Base-by-base conservation (phyloP, 2,113 vertebrate genomes). In the Hypocryptadius cinnamomeus region DNA sequence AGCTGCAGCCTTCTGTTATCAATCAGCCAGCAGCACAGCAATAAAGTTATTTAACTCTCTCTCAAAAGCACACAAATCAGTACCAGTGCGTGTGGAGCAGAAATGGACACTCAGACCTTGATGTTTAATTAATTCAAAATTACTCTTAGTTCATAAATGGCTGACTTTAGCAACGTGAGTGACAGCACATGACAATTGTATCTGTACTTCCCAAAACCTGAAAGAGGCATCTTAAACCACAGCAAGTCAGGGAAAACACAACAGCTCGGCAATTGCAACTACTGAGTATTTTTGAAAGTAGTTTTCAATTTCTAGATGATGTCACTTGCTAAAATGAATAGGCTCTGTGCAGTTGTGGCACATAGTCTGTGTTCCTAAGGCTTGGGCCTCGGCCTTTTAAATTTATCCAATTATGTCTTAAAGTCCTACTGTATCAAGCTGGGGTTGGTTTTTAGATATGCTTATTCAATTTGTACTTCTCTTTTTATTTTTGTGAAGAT, bases 1-100 rank as follows among this genome's bases (percentile, higher is more conserved):
- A 15, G 50, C 72, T 15, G 6, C 30, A 48, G 78, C 93, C 89
- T 92, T 85, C 95, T 92, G 69, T 78, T 89, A 97, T 93, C 95
- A 85, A 95, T 96, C 96, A 96, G 68, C 78, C 59, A 23, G 66
- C 35, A 40, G 45, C 4, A 8, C 15, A 40, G 85, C 73, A 94
- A 66, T 44, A 14, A 39, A 93, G 37, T 92, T 72, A 35, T 82
- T 37, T 93, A 89, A 80, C 85, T 57, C 84, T 63, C 66, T 35
- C 60, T 79, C 64, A 64, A 11, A 68, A 47, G n/a, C 54, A 45
- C n/a, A 28, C 28, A 35, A 37, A 93, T 71, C 61, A 71, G 24
- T 70, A 72, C 48, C 77, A 45, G 48, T 65, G 30, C 17, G 9
- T 87, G 72, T 48, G 37, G 40, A 61, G 73, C 71, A 45, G 71